phyloP scores from a whole-genome alignment of 2,888 invertebrate species.

The Stomorhina lunata region DNA sequence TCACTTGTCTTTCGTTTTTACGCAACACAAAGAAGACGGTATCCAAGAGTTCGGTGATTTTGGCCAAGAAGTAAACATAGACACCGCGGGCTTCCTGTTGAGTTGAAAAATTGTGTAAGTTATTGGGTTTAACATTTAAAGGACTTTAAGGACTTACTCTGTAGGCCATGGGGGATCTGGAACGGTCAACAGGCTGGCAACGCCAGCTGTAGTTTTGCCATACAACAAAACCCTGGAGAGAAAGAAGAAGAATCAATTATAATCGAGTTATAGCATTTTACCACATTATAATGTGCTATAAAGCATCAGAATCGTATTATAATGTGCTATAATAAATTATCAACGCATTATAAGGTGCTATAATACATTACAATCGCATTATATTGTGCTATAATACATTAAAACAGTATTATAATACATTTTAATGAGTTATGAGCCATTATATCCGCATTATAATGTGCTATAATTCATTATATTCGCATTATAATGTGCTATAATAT shows the following conservation, averaged over 20 bases:
- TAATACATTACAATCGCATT: no score
- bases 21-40: conserved; percentile 96
- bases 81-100: conserved; percentile 85
- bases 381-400: no score
- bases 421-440: no score
- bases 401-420: no score
- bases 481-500: no score
- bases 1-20: conserved; percentile 94
- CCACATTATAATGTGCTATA: no score
- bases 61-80: conserved; percentile 92
- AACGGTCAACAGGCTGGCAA: conserved; percentile 95
- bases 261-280: no score
- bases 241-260: not conserved
- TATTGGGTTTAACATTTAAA: not conserved
- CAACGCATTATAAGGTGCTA: no score
- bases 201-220: conserved; percentile 92
- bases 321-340: no score
- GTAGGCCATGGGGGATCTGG: conserved; percentile 87
- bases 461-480: no score
- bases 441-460: no score
- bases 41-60: conserved; percentile 93
- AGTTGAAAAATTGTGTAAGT: not conserved
- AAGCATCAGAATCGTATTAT: no score
- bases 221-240: conserved; percentile 84
- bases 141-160: conserved; percentile 82